Evolutionary conservation across 2,113 vertebrate genomes (phyloP).

Genomic region (Urocynchramus pylzowi): DNA sequence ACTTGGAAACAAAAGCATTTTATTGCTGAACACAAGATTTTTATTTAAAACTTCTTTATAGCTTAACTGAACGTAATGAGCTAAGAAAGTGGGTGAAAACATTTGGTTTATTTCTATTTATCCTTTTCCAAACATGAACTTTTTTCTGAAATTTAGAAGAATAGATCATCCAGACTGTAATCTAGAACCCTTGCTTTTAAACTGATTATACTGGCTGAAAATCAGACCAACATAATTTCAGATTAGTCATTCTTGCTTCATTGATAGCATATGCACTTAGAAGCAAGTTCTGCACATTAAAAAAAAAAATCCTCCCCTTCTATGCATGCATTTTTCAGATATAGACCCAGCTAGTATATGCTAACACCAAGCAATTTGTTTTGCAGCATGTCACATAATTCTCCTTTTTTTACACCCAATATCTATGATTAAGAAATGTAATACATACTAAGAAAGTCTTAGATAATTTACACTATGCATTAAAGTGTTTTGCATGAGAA

Average conservation of each 20-base stretch:
- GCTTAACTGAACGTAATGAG: not conserved
- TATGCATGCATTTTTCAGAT: constrained; percentile 21
- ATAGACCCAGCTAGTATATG: constrained; percentile 40
- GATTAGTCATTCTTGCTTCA: constrained; percentile 19
- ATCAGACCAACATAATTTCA: constrained; percentile 2
- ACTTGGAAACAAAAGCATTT: not conserved
- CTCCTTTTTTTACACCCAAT: constrained; percentile 59
- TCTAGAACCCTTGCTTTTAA: not conserved
- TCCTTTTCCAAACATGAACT: not conserved
- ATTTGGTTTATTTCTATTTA: not conserved
- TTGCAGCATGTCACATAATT: constrained; percentile 60
- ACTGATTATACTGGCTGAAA: constrained; percentile 17
- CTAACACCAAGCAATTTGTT: constrained; percentile 44
- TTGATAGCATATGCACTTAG: constrained; percentile 14
- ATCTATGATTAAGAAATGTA: constrained; percentile 76
- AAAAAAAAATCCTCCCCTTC: not conserved
- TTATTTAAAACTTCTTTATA: not conserved
- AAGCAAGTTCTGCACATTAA: not conserved
- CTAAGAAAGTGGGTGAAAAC: not conserved
- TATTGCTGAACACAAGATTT: not conserved
- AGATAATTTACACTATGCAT: constrained; percentile 74
- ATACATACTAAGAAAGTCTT: constrained; percentile 74
- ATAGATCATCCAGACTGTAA: constrained; percentile 4
- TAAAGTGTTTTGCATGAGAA: constrained; percentile 81
- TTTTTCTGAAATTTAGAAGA: constrained; percentile 13